Evolutionary conservation across 2,797 vertebrate species (phyloP), one percentile per base, ranked within the genome.

Genomic region (Harpagifer antarcticus): DNA sequence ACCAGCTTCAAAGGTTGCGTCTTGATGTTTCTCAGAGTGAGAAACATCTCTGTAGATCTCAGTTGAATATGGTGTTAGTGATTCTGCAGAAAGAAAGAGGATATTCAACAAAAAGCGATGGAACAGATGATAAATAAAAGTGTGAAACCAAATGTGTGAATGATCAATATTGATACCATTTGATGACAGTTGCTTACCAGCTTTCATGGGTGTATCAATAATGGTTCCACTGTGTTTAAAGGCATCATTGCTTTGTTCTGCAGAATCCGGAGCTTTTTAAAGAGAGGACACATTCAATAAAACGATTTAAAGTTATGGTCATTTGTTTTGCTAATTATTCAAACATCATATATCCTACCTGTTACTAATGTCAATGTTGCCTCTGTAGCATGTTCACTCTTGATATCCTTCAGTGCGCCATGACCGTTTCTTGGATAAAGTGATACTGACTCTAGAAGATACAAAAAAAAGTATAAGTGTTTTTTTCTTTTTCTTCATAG

Each of bases 381-480:
- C 14, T 61, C 54, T 61, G 77, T 85, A 14, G 19, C 23, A 33
- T 43, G 48, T 2, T 76, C 44, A 59, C 1, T 56, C 20, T 45
- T 40, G 10, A 49, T 42, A 3, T 48, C 40, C 5, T 19, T 68
- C 12, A 27, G 27, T 17, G 11, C 43, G 43, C 5, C 5, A 0
- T 53, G 4, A 13, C 20, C 45, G 23, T 53, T 1, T 1, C 67
- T 59, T 61, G 58, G 20, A 68, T 72, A 42, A 55, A 37, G 23
- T 19, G 13, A 40, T 37, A 19, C 52, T 33, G 54, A 20, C 13
- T 42, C 63, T 70, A 57, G 33, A 64, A 27, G 19, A 76, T 19
- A 65, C 64, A 59, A 17, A 2, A 67, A 65, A 65, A n/a, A 10
- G 0, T 3, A 13, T 40, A 20, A 10, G 0, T 3, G 16, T 40